Percentiles rank a stretch among this genome's conserved stretches.
Evolutionary conservation across 1,140 invertebrate species (phyloP).

Genomic region (Chymomyza costata): DNA sequence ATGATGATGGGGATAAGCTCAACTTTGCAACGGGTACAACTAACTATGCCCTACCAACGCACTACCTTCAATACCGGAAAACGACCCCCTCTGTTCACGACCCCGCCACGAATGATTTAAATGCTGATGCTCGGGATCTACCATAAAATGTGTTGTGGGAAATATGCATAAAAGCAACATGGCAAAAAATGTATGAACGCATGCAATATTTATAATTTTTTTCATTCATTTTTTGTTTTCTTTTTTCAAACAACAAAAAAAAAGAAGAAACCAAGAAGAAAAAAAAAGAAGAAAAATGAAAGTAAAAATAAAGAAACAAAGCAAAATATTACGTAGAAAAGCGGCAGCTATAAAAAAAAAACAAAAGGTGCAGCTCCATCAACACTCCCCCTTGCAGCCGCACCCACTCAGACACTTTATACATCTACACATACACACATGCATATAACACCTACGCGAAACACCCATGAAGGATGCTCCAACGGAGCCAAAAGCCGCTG

Average conservation of each 20-base stretch:
- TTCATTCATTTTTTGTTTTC: conserved; percentile 65
- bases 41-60: conserved; percentile 57
- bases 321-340: too few species aligned
- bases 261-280: conserved; percentile 19
- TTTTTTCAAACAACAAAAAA: background rate
- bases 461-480: too few species aligned
- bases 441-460: conserved; percentile 33
- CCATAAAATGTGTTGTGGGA: conserved; percentile 66
- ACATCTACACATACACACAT: too few species aligned
- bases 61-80: conserved; percentile 22
- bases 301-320: conserved; percentile 12
- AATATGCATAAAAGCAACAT: conserved; percentile 69
- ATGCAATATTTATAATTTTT: conserved; percentile 67
- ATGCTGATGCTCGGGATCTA: conserved; percentile 52
- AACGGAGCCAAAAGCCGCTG: conserved; percentile 34
- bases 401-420: too few species aligned
- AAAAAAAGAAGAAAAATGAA: conserved; percentile 9
- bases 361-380: conserved; percentile 52
- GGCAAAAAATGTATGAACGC: conserved; percentile 35
- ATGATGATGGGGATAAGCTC: conserved; percentile 67
- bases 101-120: conserved; percentile 52
- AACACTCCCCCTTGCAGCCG: too few species aligned
- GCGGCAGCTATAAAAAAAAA: too few species aligned
- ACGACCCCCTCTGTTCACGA: background rate
- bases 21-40: conserved; percentile 58